A percentile compares a stretch with the other conserved stretches of the same genome.
These are phyloP conservation scores for Muraenolepis orangiensis DNA, from an alignment of 2,797 vertebrate genomes.

Conservation along the genomic window DNA sequence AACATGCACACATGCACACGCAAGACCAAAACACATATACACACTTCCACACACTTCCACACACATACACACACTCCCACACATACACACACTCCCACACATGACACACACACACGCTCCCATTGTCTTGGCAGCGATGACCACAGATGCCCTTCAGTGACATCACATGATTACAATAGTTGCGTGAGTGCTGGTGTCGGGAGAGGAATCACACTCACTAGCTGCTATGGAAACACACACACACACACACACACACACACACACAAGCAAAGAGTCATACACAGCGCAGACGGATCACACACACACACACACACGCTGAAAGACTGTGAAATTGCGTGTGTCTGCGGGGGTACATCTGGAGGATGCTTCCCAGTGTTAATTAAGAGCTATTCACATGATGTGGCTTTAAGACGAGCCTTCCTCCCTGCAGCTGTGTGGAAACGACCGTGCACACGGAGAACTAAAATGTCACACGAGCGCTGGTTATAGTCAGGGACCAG, in stretches of 20 bases:
- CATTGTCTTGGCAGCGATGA: neutral
- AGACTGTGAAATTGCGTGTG: conserved; percentile 40
- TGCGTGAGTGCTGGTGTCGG: conserved; percentile 10
- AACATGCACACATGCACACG: neutral
- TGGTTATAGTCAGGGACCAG: neutral
- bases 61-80: neutral
- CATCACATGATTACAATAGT: conserved; percentile 25
- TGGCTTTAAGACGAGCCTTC: neutral
- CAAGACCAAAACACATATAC: neutral
- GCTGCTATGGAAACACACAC: conserved; percentile 20
- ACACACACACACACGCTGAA: conserved; percentile 17
- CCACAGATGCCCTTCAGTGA: conserved; percentile 31
- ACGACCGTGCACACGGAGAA: neutral
- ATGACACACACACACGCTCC: conserved; percentile 6
- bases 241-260: conserved; percentile 22
- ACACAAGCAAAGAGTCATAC: conserved; percentile 13
- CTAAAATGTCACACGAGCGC: neutral
- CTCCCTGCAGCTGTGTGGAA: neutral
- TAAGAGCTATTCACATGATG: conserved; percentile 1
- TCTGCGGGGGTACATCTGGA: neutral
- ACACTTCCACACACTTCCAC: conserved; percentile 1
- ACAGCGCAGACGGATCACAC: conserved; percentile 21
- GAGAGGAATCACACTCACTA: conserved; percentile 44
- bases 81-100: neutral
- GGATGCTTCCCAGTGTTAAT: neutral